Conservation (phyloP, 2,113 vertebrate species). For the Rhinogobius similis region DNA sequence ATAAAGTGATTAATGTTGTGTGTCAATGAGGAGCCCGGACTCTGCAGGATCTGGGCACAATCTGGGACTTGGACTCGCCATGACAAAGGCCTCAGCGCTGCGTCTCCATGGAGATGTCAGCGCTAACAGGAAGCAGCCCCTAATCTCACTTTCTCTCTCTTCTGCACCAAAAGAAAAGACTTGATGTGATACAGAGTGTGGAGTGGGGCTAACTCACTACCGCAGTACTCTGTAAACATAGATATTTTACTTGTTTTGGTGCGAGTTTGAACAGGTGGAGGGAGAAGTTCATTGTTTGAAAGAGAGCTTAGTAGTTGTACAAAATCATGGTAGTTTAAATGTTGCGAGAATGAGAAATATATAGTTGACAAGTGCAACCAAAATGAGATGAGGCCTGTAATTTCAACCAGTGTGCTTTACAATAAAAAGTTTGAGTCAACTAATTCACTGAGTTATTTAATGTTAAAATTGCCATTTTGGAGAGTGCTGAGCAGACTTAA, state of each 20-base stretch:
- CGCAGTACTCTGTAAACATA: not conserved
- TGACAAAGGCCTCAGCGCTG: slow-evolving; percentile 41
- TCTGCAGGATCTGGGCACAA: slow-evolving; percentile 43
- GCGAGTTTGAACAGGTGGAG: not conserved
- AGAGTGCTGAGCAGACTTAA: no score
- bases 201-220: slow-evolving; percentile 8
- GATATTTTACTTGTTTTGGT: not conserved
- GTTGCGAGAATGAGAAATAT: no score
- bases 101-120: slow-evolving; percentile 60
- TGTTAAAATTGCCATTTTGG: no score
- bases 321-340: no score
- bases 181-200: slow-evolving; percentile 42
- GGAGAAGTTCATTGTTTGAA: not conserved
- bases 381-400: not conserved
- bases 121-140: slow-evolving; percentile 64
- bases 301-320: not conserved
- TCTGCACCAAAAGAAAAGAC: slow-evolving; percentile 37
- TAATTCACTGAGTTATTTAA: no score
- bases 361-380: not conserved
- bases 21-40: slow-evolving; percentile 60
- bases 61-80: slow-evolving; percentile 18
- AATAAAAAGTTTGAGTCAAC: no score
- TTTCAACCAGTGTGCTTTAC: not conserved
- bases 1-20: slow-evolving; percentile 69
- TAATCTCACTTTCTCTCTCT: slow-evolving; percentile 42